Evolutionary conservation across 2,113 vertebrate genomes (phyloP).

Genomic region (Proteles cristata): DNA sequence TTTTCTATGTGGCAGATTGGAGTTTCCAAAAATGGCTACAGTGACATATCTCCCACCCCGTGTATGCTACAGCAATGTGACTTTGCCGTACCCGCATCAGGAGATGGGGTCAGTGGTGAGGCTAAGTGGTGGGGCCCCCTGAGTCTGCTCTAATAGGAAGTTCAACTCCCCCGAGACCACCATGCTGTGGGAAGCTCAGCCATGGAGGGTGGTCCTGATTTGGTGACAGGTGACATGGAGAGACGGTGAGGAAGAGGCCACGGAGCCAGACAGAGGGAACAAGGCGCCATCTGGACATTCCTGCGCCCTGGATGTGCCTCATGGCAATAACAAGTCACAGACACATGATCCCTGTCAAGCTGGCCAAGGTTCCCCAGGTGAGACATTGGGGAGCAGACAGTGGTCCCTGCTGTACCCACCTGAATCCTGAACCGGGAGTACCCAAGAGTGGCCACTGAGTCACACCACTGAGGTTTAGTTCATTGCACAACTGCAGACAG

Average conservation of each 20-base stretch:
- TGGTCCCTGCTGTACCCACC: background rate
- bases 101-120: background rate
- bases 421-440: background rate
- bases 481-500: background rate
- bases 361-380: background rate
- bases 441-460: background rate
- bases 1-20: background rate
- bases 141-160: background rate
- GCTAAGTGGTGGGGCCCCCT: rapidly evolving
- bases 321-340: background rate
- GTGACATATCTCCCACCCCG: too few relatives aligned
- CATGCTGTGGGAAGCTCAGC: background rate
- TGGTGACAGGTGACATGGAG: background rate
- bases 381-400: background rate
- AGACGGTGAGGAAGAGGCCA: background rate
- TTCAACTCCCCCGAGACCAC: background rate
- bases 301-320: background rate
- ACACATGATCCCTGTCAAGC: too few relatives aligned
- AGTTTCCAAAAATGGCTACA: background rate
- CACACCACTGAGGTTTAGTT: background rate
- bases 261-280: background rate
- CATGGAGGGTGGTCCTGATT: too few relatives aligned
- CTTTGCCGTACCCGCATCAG: background rate
- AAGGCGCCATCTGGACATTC: background rate
- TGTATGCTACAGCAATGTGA: background rate